phyloP scores from a whole-genome alignment of 2,797 vertebrate species.

The Muraenolepis orangiensis region DNA sequence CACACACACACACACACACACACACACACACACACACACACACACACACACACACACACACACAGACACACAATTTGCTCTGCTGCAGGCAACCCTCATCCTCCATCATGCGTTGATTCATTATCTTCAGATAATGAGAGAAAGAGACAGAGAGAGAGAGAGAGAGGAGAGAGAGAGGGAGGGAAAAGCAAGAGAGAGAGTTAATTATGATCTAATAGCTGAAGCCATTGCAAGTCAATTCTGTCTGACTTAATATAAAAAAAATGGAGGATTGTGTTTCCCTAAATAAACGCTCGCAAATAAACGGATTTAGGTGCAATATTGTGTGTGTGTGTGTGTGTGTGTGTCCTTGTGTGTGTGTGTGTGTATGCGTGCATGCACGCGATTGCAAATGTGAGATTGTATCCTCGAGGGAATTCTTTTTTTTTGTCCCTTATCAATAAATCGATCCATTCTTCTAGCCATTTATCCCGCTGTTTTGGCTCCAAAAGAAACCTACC shows the following conservation, averaged over 20 bases:
- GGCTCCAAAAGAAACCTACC: no score
- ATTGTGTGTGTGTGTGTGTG: background rate
- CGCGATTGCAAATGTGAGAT: background rate
- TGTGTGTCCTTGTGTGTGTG: background rate
- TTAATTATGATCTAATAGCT: background rate
- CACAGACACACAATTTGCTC: background rate
- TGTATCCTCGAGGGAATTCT: background rate
- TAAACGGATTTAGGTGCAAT: background rate
- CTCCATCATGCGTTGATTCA: background rate
- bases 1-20: background rate
- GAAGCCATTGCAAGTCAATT: background rate
- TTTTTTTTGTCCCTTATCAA: background rate
- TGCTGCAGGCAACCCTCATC: background rate
- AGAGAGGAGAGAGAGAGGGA: background rate
- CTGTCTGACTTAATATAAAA: background rate
- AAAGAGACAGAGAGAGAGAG: background rate
- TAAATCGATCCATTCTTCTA: background rate
- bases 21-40: background rate
- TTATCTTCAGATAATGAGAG: background rate
- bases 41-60: background rate
- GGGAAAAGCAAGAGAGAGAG: background rate
- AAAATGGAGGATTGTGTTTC: background rate
- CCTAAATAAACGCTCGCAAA: slow-evolving; percentile 17
- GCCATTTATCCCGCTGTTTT: background rate
- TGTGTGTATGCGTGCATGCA: background rate